Evolutionary conservation across 2,113 vertebrate species (phyloP).

Genomic region (Pseudolaguvia tuberculata): DNA sequence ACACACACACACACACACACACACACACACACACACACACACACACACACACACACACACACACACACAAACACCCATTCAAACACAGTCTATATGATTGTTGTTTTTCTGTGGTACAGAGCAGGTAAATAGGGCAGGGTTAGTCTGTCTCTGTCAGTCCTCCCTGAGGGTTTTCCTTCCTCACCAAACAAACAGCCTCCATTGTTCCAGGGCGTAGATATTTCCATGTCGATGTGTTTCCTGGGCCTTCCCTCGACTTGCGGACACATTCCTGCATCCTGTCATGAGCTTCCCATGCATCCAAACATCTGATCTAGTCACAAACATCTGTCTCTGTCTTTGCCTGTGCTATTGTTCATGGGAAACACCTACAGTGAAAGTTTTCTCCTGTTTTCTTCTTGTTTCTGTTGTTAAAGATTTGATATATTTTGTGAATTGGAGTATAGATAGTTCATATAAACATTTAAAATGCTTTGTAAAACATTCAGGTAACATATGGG

Average conservation of each 20-base stretch:
- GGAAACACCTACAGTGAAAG: conserved; percentile 19
- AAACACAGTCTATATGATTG: conserved; percentile 45
- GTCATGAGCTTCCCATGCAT: conserved; percentile 51
- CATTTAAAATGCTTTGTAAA: no score
- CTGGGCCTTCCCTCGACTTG: conserved; percentile 67
- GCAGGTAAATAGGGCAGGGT: conserved; percentile 62
- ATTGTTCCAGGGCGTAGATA: conserved; percentile 39
- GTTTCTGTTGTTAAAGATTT: no score
- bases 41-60: not conserved
- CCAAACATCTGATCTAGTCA: conserved; percentile 22
- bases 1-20: no score
- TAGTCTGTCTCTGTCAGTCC: conserved; percentile 53
- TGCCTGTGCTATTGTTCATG: not conserved
- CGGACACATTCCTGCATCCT: conserved; percentile 60
- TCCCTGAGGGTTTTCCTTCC: conserved; percentile 34
- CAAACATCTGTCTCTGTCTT: conserved; percentile 16
- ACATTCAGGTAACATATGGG: conserved; percentile 33
- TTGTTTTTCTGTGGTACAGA: conserved; percentile 54
- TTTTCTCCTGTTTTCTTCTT: not conserved
- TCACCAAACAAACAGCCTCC: conserved; percentile 29
- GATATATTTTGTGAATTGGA: no score
- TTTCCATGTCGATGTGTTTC: conserved; percentile 50
- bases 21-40: no score
- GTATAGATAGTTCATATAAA: no score
- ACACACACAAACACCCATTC: no score